These are phyloP conservation scores for Alosa alosa DNA, from an alignment of 2,113 vertebrate species.

Conservation along the genomic window DNA sequence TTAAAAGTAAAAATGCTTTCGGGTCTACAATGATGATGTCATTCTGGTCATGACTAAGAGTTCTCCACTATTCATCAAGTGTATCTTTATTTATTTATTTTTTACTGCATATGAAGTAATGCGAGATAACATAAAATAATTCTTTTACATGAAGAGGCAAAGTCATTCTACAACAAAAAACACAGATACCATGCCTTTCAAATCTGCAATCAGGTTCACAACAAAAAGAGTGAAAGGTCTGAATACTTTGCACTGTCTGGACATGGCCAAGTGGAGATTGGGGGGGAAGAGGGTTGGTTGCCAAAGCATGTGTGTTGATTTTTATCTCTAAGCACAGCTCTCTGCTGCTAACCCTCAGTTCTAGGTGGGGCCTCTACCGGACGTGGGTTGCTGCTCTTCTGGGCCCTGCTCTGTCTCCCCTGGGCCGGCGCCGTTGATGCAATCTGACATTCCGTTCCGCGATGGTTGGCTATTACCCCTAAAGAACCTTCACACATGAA, in stretches of 20 bases:
- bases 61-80: too few species aligned
- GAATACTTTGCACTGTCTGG: not conserved
- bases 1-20: too few species aligned
- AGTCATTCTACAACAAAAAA: not conserved
- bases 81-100: too few species aligned
- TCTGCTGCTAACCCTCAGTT: not conserved
- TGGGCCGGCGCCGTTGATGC: not conserved
- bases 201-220: not conserved
- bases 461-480: not conserved
- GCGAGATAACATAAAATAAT: not conserved
- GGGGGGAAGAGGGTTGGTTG: not conserved
- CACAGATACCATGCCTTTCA: not conserved
- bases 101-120: too few species aligned
- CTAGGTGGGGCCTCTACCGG: constrained; percentile 5
- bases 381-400: not conserved
- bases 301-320: not conserved
- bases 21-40: too few species aligned
- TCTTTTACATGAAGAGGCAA: too few species aligned
- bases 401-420: not conserved
- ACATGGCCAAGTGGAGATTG: not conserved
- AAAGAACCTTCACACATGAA: constrained; percentile 1
- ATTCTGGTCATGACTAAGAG: too few species aligned
- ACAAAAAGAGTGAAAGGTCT: not conserved
- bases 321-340: not conserved
- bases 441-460: not conserved